Percentiles rank a stretch among this genome's conserved stretches.
These are phyloP conservation scores for Danio rerio DNA, from an alignment of 2,113 vertebrate genomes.

Conservation along the genomic window GRCz12tu NC_133189.1:20284001-20284500, in stretches of 20 bases:
- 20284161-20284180: constrained; percentile 33
- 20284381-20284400: constrained; percentile 1
- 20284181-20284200: background rate
- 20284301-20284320: constrained; percentile 30
- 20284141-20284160: background rate
- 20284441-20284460: constrained; percentile 13
- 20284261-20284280: constrained; percentile 15
- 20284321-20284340: constrained; percentile 34
- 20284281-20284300: constrained; percentile 48
- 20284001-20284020: too few species aligned
- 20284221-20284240: constrained; percentile 36
- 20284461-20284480: constrained; percentile 31
- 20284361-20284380: background rate
- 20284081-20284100: background rate
- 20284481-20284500: constrained; percentile 20
- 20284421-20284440: constrained; percentile 41
- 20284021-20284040: too few species aligned
- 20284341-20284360: constrained; percentile 40
- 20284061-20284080: too few species aligned
- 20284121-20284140: constrained; percentile 36
- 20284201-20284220: background rate
- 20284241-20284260: constrained; percentile 34
- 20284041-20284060: too few species aligned
- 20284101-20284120: background rate
- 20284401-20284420: constrained; percentile 32